Conservation (phyloP, 2,888 invertebrate genomes). For the Tricholauxania praeusta region DNA sequence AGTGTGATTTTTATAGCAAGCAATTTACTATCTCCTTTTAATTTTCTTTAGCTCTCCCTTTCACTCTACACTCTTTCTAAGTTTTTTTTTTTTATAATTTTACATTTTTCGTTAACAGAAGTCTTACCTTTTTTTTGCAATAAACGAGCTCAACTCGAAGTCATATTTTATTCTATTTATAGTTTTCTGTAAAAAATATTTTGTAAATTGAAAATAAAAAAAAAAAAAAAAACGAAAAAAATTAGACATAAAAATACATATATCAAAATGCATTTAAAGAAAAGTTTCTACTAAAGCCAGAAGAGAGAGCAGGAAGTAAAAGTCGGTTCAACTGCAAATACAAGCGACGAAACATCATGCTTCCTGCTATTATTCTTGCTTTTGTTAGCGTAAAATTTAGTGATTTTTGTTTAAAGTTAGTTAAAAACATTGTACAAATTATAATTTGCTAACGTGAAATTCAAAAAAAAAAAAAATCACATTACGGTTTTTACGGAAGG, state of each 20-base stretch:
- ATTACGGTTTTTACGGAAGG: too few relatives aligned
- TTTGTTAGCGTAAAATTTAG: not conserved
- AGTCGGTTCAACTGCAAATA: not conserved
- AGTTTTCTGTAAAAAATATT: constrained; percentile 25
- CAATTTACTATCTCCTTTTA: too few relatives aligned
- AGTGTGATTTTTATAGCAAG: constrained; percentile 14
- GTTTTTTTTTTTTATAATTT: too few relatives aligned
- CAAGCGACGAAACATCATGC: not conserved
- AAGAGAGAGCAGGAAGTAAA: not conserved
- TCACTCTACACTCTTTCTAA: too few relatives aligned
- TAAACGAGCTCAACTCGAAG: constrained; percentile 25
- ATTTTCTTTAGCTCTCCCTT: too few relatives aligned
- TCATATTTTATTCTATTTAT: constrained; percentile 35
- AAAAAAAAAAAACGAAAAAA: too few relatives aligned
- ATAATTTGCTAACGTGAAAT: not conserved
- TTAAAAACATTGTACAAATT: constrained; percentile 17
- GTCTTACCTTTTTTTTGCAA: constrained; percentile 4
- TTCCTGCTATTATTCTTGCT: too few relatives aligned
- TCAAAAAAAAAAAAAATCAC: too few relatives aligned
- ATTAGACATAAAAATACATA: too few relatives aligned
- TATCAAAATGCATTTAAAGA: constrained; percentile 25
- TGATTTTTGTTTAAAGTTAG: constrained; percentile 13
- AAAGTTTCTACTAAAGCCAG: not conserved
- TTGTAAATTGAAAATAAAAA: not conserved
- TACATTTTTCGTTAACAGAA: too few relatives aligned